Percentiles rank a stretch among this genome's conserved stretches.
Evolutionary conservation across 2,888 invertebrate genomes (phyloP).

Genomic region (Pterobdella sp.): DNA sequence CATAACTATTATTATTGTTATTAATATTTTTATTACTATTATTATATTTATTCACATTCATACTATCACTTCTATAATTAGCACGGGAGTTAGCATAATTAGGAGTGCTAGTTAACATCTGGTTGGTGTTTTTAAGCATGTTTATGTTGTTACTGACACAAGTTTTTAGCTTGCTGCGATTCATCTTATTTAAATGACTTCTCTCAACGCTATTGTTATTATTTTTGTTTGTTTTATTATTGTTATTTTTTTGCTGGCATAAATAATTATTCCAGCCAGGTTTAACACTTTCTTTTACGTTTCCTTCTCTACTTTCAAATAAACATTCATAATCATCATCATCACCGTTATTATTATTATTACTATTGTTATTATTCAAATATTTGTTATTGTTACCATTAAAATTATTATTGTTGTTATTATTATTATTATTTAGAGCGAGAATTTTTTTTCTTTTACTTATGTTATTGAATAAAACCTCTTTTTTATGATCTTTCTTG

Average conservation of each 20-base stretch:
- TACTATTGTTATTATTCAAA: not conserved
- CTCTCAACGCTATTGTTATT: not conserved
- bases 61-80: not conserved
- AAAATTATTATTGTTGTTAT: not conserved
- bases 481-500: not conserved
- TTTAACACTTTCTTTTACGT: not conserved
- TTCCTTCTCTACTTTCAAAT: not conserved
- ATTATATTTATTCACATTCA: not conserved
- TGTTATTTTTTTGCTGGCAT: not conserved
- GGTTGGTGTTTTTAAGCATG: not conserved
- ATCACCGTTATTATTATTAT: not conserved
- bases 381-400: not conserved
- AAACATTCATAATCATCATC: constrained; percentile 1
- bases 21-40: not conserved
- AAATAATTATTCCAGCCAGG: not conserved
- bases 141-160: not conserved
- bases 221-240: not conserved
- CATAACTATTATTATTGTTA: not conserved
- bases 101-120: too few species aligned
- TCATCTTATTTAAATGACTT: not conserved
- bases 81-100: too few species aligned
- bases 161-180: not conserved
- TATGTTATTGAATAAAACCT: not conserved
- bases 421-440: not conserved
- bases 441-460: not conserved